Evolutionary conservation across 2,888 invertebrate genomes (phyloP), one percentile per base, ranked within the genome.

Genomic region (Charanyca ferruginea): DNA sequence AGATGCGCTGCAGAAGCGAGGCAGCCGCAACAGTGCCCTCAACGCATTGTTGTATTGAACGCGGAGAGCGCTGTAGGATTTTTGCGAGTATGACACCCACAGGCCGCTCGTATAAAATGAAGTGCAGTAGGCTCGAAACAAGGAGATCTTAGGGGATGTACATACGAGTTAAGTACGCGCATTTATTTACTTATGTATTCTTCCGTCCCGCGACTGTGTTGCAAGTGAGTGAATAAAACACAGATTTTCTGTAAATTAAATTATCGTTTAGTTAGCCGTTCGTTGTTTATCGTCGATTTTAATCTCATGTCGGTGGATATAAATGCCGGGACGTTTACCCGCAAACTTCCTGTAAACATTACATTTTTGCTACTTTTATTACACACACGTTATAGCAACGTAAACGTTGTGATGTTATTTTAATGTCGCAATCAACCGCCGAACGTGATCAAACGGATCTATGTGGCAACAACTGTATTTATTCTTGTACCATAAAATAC

Each of bases 301-400:
- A 69, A 75, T 82, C 55, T 59, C 60, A 60, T 72, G 57, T 81
- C 76, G 70, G 66, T 81, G 51, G 64, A 77, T 71, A 73, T 78
- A 79, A 79, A 77, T 45, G 57, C 68, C 77, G 77, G 88, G 85
- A 87, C 87, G 89, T 89, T 88, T 87, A 85, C 70, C 85, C 84
- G 77, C 85, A 81, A 85, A 80, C 83, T 85, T 90, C 89, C 89
- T 84, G 85, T 74, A 63, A 73, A 81, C 75, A 79, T 83, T 77
- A 79, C 48, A 77, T 74, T 70, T 83, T 80, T 81, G 77, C 77
- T 83, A 80, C 73, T 84, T 85, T 85, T 86, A 85, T 84, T 82
- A 74, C 79, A 62, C 79, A 62, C 54, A 66, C 77, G 63, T 83
- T 80, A 73, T 58, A 69, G 68, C 68, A 60, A 73, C 65, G 63